Evolutionary conservation across 2,113 vertebrate species (phyloP).

Genomic region (Athene noctua): DNA sequence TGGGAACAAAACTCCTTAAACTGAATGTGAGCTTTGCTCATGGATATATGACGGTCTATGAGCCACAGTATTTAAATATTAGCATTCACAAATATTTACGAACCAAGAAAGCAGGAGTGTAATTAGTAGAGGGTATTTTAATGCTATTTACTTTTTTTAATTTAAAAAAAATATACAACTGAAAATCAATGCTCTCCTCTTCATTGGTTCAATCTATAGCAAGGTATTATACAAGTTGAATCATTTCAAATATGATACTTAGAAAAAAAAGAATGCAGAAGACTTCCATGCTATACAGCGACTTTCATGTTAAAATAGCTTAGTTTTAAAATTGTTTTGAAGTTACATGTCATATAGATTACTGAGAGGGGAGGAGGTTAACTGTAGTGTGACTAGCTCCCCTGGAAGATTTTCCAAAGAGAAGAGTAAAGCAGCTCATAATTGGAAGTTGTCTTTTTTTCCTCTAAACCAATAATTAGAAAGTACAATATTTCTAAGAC

Average conservation of each 20-base stretch:
- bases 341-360: conserved; percentile 30
- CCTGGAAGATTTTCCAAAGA: conserved; percentile 49
- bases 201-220: conserved; percentile 26
- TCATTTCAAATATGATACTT: conserved; percentile 55
- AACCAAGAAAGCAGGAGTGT: conserved; percentile 36
- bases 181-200: conserved; percentile 35
- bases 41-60: background rate
- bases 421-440: conserved; percentile 63
- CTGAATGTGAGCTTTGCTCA: conserved; percentile 17
- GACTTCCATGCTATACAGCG: conserved; percentile 48
- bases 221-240: conserved; percentile 49
- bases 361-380: conserved; percentile 19
- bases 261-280: conserved; percentile 31
- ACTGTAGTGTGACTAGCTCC: conserved; percentile 34
- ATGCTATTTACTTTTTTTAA: conserved; percentile 44
- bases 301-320: conserved; percentile 58
- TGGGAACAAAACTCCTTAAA: conserved; percentile 24
- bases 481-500: conserved; percentile 74
- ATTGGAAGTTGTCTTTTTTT: conserved; percentile 40
- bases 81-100: conserved; percentile 29
- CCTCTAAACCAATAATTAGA: conserved; percentile 69
- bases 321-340: conserved; percentile 42
- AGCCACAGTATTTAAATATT: conserved; percentile 46
- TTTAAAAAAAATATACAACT: conserved; percentile 59
- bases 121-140: conserved; percentile 47